Conservation (phyloP, 2,888 invertebrate genomes). For the Alloscopus bannaensis region DNA sequence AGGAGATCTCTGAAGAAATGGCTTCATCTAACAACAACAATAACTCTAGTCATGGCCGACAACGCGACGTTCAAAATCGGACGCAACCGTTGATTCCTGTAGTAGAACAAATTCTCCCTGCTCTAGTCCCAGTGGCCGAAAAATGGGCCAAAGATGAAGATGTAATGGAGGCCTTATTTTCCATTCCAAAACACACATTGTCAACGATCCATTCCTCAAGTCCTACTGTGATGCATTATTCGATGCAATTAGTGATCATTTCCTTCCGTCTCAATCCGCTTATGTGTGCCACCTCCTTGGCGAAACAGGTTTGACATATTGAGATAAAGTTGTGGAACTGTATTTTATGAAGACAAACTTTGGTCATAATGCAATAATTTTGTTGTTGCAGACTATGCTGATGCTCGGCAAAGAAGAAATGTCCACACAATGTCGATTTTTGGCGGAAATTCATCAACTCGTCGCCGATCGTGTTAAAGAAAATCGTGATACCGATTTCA, state of each 20-base stretch:
- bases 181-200: slow-evolving; percentile 70
- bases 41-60: slow-evolving; percentile 57
- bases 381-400: slow-evolving; percentile 61
- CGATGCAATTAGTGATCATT: slow-evolving; percentile 69
- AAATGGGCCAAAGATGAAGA: slow-evolving; percentile 72
- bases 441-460: slow-evolving; percentile 67
- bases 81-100: slow-evolving; percentile 70
- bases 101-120: slow-evolving; percentile 71
- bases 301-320: slow-evolving; percentile 64
- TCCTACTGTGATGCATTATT: slow-evolving; percentile 68
- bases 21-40: slow-evolving; percentile 54
- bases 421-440: slow-evolving; percentile 68
- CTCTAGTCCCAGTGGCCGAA: slow-evolving; percentile 69
- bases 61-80: slow-evolving; percentile 25
- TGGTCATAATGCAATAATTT: background rate
- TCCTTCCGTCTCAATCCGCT: slow-evolving; percentile 69
- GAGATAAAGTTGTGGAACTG: slow-evolving; percentile 2
- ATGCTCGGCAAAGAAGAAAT: slow-evolving; percentile 71
- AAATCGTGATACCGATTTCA: slow-evolving; percentile 70
- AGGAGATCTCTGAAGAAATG: slow-evolving; percentile 34
- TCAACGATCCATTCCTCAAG: slow-evolving; percentile 69
- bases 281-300: slow-evolving; percentile 64
- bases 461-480: slow-evolving; percentile 65
- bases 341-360: background rate
- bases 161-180: slow-evolving; percentile 70